Percentiles rank a stretch among this genome's conserved stretches.
Conservation (phyloP, 2,113 vertebrate species). For the Ictalurus furcatus region DNA sequence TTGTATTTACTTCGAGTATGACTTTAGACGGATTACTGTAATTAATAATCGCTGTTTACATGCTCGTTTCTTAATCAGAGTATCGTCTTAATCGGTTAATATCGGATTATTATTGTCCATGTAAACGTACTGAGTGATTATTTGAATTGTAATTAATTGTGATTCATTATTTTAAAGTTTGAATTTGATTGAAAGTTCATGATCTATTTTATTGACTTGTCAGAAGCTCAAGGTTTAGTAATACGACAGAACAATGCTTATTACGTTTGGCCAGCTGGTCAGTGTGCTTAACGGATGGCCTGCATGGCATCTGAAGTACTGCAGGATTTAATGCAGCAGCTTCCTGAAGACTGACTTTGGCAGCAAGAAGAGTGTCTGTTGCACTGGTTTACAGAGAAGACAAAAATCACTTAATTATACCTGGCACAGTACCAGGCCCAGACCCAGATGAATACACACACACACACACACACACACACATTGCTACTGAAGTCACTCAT, state of each 20-base stretch:
- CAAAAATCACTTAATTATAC: conserved; percentile 30
- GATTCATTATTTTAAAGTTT: conserved; percentile 4
- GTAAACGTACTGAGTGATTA: not conserved
- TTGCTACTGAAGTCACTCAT: conserved; percentile 14
- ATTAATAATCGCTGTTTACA: too few species aligned
- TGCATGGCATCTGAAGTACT: conserved; percentile 15
- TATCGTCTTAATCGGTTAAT: too few species aligned
- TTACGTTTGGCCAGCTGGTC: not conserved
- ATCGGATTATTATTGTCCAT: too few species aligned
- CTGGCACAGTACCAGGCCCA: conserved; percentile 33
- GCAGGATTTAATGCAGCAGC: conserved; percentile 17
- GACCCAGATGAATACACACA: not conserved
- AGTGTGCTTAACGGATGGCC: conserved; percentile 2
- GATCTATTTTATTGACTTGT: not conserved
- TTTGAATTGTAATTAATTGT: not conserved
- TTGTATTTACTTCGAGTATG: too few species aligned
- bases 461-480: conserved; percentile 25
- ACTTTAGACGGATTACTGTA: too few species aligned
- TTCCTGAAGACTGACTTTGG: not conserved
- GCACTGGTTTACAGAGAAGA: conserved; percentile 40
- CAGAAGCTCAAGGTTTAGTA: not conserved
- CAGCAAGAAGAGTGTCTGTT: conserved; percentile 29
- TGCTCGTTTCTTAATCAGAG: too few species aligned
- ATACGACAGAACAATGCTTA: not conserved
- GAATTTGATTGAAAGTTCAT: not conserved